phyloP scores from a whole-genome alignment of 2,888 invertebrate species.

The Brachycybe producta region DNA sequence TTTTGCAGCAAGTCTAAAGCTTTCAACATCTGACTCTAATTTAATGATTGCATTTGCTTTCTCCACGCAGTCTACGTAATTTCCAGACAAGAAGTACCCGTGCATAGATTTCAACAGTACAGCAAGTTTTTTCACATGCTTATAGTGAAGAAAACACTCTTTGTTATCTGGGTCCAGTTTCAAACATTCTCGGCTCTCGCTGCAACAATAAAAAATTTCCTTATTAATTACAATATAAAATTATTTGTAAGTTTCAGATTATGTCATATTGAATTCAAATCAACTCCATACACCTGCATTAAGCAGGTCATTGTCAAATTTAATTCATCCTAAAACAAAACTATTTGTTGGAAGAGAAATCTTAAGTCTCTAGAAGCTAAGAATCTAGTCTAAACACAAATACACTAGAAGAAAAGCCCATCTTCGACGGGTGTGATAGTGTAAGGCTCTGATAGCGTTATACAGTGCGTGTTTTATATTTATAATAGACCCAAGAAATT shows the following conservation, averaged over 20 bases:
- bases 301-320: too few relatives aligned
- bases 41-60: conserved; percentile 49
- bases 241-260: neutral
- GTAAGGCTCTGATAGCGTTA: too few relatives aligned
- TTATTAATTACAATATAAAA: neutral
- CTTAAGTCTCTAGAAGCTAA: too few relatives aligned
- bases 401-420: too few relatives aligned
- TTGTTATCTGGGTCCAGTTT: conserved; percentile 96
- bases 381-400: too few relatives aligned
- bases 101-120: conserved; percentile 47
- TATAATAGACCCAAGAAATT: too few relatives aligned
- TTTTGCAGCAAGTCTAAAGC: conserved; percentile 47
- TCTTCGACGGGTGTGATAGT: too few relatives aligned
- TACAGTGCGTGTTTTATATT: too few relatives aligned
- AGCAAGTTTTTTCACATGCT: conserved; percentile 84
- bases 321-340: too few relatives aligned
- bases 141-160: conserved; percentile 89
- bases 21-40: conserved; percentile 50
- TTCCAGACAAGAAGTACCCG: conserved; percentile 39
- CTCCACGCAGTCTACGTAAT: conserved; percentile 52
- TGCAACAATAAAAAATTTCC: conserved; percentile 29
- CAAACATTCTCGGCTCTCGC: conserved; percentile 89
- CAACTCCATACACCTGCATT: too few relatives aligned
- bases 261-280: neutral
- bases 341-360: too few relatives aligned